Percentiles rank a stretch among this genome's conserved stretches.
Conservation (phyloP, 1,140 invertebrate species). For the Zaprionus lachaisei region DNA sequence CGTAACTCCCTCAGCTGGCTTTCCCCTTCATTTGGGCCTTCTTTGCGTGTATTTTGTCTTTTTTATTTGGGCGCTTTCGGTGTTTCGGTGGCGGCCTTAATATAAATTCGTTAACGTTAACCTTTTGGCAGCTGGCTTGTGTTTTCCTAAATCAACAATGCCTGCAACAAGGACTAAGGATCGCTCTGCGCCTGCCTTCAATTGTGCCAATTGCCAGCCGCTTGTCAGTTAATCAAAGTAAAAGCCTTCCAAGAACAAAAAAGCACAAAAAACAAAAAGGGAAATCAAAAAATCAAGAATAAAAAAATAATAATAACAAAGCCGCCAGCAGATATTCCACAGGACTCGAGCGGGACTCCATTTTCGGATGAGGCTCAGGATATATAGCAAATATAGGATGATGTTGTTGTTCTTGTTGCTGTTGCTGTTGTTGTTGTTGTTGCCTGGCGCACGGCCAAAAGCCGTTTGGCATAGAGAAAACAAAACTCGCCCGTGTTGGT, state of each 20-base stretch:
- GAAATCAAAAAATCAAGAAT: conserved; percentile 22
- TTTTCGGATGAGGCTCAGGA: conserved; percentile 12
- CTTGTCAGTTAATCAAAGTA: conserved; percentile 81
- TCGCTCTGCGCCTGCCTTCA: conserved; percentile 47
- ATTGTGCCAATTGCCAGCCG: conserved; percentile 79
- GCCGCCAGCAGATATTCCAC: conserved; percentile 67
- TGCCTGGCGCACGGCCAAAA: conserved; percentile 65
- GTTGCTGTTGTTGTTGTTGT: conserved; percentile 8
- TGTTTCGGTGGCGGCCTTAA: conserved; percentile 51
- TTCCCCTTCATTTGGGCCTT: not conserved
- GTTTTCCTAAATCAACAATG: conserved; percentile 82
- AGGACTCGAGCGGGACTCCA: conserved; percentile 43
- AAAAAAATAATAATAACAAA: conserved; percentile 65
- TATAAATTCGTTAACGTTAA: conserved; percentile 77
- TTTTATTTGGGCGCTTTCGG: conserved; percentile 26
- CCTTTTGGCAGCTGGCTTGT: conserved; percentile 68
- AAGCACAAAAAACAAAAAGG: conserved; percentile 37
- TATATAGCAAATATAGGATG: not conserved
- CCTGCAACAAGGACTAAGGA: conserved; percentile 36
- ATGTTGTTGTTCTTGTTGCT: not conserved
- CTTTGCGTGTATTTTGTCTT: conserved; percentile 13
- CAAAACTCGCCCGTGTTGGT: conserved; percentile 35
- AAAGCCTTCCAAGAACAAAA: conserved; percentile 49
- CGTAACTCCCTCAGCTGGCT: not conserved
- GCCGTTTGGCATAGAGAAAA: conserved; percentile 64